Conservation (phyloP, 2,888 invertebrate genomes). For the Melanostoma mellinum region DNA sequence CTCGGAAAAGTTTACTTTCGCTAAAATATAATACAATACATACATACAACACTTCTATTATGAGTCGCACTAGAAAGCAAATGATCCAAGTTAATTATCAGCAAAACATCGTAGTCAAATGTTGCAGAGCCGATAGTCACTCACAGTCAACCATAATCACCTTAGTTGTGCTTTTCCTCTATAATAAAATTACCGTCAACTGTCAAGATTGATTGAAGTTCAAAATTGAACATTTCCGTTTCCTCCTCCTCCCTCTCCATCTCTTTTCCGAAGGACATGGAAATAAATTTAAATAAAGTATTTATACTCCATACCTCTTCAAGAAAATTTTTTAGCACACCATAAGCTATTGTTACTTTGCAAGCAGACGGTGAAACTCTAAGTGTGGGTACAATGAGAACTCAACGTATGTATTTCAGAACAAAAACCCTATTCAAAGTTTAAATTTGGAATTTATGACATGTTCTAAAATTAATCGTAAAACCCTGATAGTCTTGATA, state of each 20-base stretch:
- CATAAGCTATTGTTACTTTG: slow-evolving; percentile 27
- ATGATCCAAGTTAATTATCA: no score
- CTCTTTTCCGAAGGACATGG: neutral
- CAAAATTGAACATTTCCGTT: slow-evolving; percentile 30
- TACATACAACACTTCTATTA: no score
- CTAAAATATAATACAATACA: no score
- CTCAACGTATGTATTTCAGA: neutral
- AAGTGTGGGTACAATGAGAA: neutral
- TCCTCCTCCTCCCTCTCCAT: neutral
- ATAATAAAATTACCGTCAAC: slow-evolving; percentile 21
- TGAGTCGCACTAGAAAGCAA: no score
- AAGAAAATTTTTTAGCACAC: neutral
- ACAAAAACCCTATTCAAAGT: slow-evolving; percentile 19
- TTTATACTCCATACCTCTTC: neutral
- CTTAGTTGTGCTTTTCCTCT: slow-evolving; percentile 9
- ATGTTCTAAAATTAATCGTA: slow-evolving; percentile 53
- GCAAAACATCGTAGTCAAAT: no score
- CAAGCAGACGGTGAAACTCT: neutral
- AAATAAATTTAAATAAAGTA: slow-evolving; percentile 21
- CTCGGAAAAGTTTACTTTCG: no score
- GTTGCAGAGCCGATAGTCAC: no score
- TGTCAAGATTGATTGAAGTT: slow-evolving; percentile 39
- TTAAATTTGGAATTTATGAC: slow-evolving; percentile 43
- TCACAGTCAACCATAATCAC: neutral
- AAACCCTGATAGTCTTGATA: slow-evolving; percentile 23